Evolutionary conservation across 1,140 invertebrate species (phyloP).

Genomic region (Ooceraea biroi): DNA sequence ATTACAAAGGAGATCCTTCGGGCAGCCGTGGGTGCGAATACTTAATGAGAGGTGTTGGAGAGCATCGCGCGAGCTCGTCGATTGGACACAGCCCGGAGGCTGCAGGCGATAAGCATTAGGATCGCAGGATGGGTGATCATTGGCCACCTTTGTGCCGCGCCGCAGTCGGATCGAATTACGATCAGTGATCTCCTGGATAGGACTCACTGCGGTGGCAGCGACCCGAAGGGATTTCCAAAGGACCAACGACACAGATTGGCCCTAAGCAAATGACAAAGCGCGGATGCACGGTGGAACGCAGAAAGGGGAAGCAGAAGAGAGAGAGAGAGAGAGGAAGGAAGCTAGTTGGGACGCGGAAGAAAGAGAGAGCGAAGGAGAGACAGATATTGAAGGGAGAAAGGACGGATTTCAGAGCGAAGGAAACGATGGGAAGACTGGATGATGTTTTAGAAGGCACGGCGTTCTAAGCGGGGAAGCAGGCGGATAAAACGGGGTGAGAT

Average conservation of each 20-base stretch:
- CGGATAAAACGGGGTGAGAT: slow-evolving; percentile 68
- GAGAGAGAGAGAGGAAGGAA: slow-evolving; percentile 19
- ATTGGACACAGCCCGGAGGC: slow-evolving; percentile 36
- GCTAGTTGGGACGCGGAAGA: too few species aligned
- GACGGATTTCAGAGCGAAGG: slow-evolving; percentile 7
- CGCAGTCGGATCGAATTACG: slow-evolving; percentile 82
- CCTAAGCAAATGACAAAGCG: slow-evolving; percentile 85
- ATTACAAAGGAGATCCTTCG: slow-evolving; percentile 44
- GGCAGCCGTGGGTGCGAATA: slow-evolving; percentile 54
- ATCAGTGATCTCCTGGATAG: slow-evolving; percentile 79
- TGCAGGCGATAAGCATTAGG: slow-evolving; percentile 71
- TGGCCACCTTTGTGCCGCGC: slow-evolving; percentile 73
- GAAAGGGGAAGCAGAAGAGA: slow-evolving; percentile 19
- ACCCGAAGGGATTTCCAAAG: slow-evolving; percentile 80
- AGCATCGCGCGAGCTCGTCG: slow-evolving; percentile 47
- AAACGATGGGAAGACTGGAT: slow-evolving; percentile 4
- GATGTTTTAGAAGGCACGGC: slow-evolving; percentile 53
- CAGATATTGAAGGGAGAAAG: slow-evolving; percentile 18
- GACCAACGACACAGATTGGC: slow-evolving; percentile 79
- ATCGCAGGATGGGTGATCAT: slow-evolving; percentile 71
- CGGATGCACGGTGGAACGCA: slow-evolving; percentile 57
- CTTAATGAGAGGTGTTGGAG: slow-evolving; percentile 54
- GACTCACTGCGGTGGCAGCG: slow-evolving; percentile 60
- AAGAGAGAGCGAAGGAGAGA: slow-evolving; percentile 8
- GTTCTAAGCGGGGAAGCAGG: slow-evolving; percentile 38